Base-by-base conservation (phyloP, 2,113 vertebrate genomes). In the Catharus fuscescens region DNA sequence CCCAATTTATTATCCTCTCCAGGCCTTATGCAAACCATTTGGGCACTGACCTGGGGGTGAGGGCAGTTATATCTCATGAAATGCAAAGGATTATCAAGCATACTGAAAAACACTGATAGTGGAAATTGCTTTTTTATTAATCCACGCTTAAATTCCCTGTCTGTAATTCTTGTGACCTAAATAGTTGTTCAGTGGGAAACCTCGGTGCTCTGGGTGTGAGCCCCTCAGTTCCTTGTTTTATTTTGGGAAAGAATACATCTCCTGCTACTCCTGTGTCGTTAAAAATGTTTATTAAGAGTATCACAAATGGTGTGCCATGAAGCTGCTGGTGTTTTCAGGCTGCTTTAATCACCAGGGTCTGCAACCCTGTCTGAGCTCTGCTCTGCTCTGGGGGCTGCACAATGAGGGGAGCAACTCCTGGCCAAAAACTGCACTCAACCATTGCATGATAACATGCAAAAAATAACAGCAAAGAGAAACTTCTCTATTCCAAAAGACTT, bases 41-140 rank as follows among this genome's bases (percentile, higher is more conserved):
- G 86, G 57, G 47, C 34, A 32, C 54, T 79, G 93, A 54, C 90
- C 86, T 1, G 2, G 60, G 81, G 81, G 47, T 61, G 26, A 91
- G 80, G 44, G 61, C 45, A 16, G 42, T 59, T 76, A 32, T 9
- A 45, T 8, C 88, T 94, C 83, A 65, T 44, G 85, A 54, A 92
- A 79, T 81, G 70, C 80, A 61, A 65, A 91, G 90, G 57, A 73
- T 90, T 87, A 83, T 25, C 45, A 29, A 57, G 19, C 28, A 23
- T 15, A 44, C 77, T 94, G 92, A 70, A 87, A 95, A 88, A 81
- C 70, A 93, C 24, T 42, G 53, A 79, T 79, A 87, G 59, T 52
- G 36, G 66, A 77, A 93, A 54, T 88, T 80, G 90, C 80, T 91
- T 95, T 96, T 95, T 94, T 89, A 93, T 95, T 96, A 96, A 96